Evolutionary conservation across 2,113 vertebrate genomes (phyloP).

Genomic region (Stictonetta naevosa): DNA sequence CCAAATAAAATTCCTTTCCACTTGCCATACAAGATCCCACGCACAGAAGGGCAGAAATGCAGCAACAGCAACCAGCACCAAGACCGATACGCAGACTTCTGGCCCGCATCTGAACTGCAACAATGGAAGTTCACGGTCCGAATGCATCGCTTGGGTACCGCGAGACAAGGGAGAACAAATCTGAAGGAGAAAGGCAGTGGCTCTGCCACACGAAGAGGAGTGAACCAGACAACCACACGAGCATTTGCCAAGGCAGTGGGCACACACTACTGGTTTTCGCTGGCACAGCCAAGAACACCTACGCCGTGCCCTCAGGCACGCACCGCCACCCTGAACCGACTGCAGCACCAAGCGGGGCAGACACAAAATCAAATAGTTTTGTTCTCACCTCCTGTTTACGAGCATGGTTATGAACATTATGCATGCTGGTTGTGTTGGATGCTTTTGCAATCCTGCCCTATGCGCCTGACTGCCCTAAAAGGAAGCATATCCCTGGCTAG

Average conservation of each 20-base stretch:
- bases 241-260: neutral
- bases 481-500: neutral
- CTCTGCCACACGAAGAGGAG: neutral
- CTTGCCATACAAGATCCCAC: neutral
- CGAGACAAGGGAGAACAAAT: neutral
- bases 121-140: neutral
- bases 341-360: neutral
- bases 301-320: neutral
- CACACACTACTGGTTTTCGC: neutral
- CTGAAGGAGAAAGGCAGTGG: neutral
- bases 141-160: neutral
- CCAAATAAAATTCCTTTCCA: neutral
- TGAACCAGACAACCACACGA: neutral
- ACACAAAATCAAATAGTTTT: neutral
- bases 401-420: neutral
- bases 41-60: neutral
- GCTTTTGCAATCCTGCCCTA: slow-evolving; percentile 43
- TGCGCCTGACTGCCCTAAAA: slow-evolving; percentile 6
- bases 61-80: neutral
- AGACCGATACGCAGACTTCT: neutral
- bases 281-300: neutral
- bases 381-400: slow-evolving; percentile 22
- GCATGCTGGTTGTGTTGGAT: neutral
- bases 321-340: neutral
- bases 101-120: neutral